These are phyloP conservation scores for Oscheius sp. DNA, from an alignment of 2,888 invertebrate species.

Conservation along the genomic window DNA sequence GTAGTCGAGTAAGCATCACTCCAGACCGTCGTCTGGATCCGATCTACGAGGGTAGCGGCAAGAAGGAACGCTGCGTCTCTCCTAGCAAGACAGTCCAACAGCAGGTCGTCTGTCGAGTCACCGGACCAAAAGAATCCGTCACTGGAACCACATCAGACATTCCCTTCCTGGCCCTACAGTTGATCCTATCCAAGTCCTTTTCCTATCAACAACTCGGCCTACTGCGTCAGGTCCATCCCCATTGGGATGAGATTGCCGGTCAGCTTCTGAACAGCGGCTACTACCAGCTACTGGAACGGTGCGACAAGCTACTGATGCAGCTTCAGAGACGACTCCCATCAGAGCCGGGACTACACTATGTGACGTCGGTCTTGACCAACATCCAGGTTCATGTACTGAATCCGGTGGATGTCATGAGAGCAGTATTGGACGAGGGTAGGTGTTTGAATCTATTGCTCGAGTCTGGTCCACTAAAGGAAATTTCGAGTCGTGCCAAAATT, in stretches of 20 bases:
- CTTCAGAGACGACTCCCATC: constrained; percentile 54
- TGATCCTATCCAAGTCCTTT: constrained; percentile 59
- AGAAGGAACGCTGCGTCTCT: constrained; percentile 37
- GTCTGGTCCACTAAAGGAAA: no score
- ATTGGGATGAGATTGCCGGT: constrained; percentile 71
- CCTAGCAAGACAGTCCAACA: constrained; percentile 32
- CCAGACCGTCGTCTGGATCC: constrained; percentile 53
- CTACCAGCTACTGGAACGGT: constrained; percentile 63
- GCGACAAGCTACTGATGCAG: constrained; percentile 59
- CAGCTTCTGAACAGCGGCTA: constrained; percentile 69
- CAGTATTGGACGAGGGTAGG: constrained; percentile 70
- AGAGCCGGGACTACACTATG: constrained; percentile 57
- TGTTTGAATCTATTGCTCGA: not conserved
- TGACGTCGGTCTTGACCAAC: constrained; percentile 65
- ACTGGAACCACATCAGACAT: constrained; percentile 27
- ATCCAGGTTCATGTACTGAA: constrained; percentile 71
- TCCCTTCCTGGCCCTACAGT: constrained; percentile 60
- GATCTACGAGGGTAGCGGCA: constrained; percentile 46
- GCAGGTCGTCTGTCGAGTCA: constrained; percentile 39
- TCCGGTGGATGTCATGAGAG: constrained; percentile 70
- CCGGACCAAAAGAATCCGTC: constrained; percentile 9
- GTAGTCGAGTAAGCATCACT: constrained; percentile 51
- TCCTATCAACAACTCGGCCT: constrained; percentile 60
- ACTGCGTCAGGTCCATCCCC: constrained; percentile 68
- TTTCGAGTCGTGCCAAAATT: not conserved